Percentiles rank a stretch among this genome's conserved stretches.
These are phyloP conservation scores for Aphaenogaster rudis DNA, from an alignment of 1,140 invertebrate species.

Conservation along the genomic window DNA sequence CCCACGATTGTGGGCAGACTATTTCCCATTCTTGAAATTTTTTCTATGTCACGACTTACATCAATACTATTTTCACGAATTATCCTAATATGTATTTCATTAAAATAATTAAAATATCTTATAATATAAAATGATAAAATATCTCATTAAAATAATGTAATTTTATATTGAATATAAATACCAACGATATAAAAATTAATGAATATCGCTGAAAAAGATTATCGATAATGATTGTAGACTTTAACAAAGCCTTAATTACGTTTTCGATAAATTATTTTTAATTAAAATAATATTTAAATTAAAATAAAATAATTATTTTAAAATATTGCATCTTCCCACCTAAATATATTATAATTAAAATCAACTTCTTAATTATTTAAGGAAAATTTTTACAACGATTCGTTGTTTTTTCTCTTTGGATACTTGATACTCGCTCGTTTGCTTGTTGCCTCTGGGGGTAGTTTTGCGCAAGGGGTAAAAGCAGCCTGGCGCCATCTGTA, in stretches of 20 bases:
- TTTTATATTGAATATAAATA: background rate
- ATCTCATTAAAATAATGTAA: background rate
- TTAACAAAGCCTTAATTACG: background rate
- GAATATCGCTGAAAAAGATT: background rate
- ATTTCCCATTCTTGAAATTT: background rate
- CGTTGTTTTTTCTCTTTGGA: background rate
- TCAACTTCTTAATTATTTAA: background rate
- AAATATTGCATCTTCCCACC: background rate
- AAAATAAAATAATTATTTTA: constrained; percentile 7
- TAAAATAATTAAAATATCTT: background rate
- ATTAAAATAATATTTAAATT: background rate
- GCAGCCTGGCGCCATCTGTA: constrained; percentile 80
- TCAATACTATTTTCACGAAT: constrained; percentile 5
- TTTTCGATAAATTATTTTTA: background rate
- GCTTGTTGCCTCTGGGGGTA: constrained; percentile 9
- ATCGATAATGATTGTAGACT: background rate
- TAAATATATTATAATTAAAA: background rate
- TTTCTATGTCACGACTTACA: background rate
- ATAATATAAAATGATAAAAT: too few relatives aligned
- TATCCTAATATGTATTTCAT: background rate
- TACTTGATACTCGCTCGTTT: background rate
- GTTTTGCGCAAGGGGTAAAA: constrained; percentile 36
- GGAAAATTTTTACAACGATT: background rate
- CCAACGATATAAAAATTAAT: background rate
- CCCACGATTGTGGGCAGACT: background rate